These are phyloP conservation scores for Lytechinus pictus DNA, from an alignment of 35 echinoderm and acorn worm species.

Conservation along the genomic window DNA sequence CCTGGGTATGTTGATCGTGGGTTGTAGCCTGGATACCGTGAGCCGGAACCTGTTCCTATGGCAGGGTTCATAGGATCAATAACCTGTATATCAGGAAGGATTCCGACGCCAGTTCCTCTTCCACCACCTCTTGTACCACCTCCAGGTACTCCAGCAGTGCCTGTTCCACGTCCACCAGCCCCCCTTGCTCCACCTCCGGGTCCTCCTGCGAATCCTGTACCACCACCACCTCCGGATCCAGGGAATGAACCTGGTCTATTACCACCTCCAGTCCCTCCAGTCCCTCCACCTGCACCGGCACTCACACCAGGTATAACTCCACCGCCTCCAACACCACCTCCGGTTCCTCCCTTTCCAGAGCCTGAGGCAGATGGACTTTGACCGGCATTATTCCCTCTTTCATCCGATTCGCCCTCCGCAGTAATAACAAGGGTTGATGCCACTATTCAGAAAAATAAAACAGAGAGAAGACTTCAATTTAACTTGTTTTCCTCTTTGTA, in stretches of 20 bases:
- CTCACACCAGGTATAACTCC: neutral
- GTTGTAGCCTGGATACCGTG: slow-evolving; percentile 24
- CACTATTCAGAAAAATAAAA: neutral
- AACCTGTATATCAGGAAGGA: slow-evolving; percentile 24
- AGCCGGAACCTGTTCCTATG: neutral
- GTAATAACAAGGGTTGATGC: neutral
- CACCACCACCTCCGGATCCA: neutral
- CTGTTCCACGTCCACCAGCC: neutral
- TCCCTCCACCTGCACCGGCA: neutral
- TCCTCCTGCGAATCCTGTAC: neutral
- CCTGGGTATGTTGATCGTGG: slow-evolving; percentile 14
- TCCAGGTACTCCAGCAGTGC: neutral
- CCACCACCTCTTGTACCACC: neutral
- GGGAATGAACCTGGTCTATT: neutral
- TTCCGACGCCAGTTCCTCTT: slow-evolving; percentile 8
- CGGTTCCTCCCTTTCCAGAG: neutral
- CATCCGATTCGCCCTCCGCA: neutral
- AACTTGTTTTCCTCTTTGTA: neutral
- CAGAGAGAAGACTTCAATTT: neutral
- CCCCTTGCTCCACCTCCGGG: neutral
- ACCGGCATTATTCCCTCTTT: neutral
- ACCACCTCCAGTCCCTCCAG: neutral
- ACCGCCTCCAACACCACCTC: neutral
- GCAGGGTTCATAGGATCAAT: neutral
- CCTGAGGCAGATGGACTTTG: neutral